Evolutionary conservation across 2,888 invertebrate species (phyloP).

Genomic region (Neoitamus cyanurus): DNA sequence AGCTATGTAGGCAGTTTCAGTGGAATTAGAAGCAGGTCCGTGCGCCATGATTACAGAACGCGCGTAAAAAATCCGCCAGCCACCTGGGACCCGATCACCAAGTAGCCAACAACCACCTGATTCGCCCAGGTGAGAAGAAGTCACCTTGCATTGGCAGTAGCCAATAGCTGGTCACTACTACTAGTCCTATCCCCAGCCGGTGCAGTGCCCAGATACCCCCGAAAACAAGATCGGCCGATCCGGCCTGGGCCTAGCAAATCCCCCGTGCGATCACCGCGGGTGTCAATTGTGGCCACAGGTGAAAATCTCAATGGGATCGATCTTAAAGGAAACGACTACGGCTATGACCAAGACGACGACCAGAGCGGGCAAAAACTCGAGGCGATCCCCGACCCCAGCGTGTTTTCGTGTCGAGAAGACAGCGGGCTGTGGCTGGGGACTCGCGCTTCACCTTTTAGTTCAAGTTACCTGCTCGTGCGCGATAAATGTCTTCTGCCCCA

Average conservation of each 20-base stretch:
- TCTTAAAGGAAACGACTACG: neutral
- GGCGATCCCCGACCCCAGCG: conserved; percentile 6
- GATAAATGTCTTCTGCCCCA: conserved; percentile 45
- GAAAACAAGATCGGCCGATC: neutral
- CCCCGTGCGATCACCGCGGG: conserved; percentile 23
- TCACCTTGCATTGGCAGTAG: conserved; percentile 13
- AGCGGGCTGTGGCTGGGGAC: conserved; percentile 10
- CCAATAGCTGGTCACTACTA: conserved; percentile 10
- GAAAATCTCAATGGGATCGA: conserved; percentile 24
- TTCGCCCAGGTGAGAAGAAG: conserved; percentile 12
- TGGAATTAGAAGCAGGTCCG: conserved; percentile 26
- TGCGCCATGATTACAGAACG: conserved; percentile 10
- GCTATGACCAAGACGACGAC: neutral
- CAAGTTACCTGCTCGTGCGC: conserved; percentile 46
- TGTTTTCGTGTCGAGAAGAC: conserved; percentile 24
- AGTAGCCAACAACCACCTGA: neutral
- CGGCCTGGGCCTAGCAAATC: neutral
- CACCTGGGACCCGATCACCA: neutral
- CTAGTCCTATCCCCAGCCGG: neutral
- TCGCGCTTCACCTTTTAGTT: conserved; percentile 39
- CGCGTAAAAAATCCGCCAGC: neutral
- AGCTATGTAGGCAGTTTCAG: conserved; percentile 21
- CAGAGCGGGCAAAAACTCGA: neutral
- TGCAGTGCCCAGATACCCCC: neutral
- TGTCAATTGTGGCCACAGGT: conserved; percentile 9